These are phyloP conservation scores for Leguminivora glycinivorella DNA, from an alignment of 1,140 invertebrate species.

Conservation along the genomic window DNA sequence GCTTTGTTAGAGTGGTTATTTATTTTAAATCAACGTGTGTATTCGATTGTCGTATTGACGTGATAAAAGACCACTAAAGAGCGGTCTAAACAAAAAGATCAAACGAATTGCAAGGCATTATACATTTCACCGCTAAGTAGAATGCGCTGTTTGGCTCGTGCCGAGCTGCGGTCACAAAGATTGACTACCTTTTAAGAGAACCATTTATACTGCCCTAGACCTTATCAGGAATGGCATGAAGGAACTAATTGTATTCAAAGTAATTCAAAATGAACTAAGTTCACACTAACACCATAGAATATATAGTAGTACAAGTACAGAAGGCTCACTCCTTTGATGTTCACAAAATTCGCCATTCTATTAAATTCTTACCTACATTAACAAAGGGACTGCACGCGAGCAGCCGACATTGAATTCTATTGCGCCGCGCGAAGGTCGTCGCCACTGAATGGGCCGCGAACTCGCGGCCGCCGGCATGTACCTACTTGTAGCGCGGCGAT, in stretches of 20 bases:
- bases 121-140: conserved; percentile 73
- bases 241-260: conserved; percentile 21
- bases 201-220: conserved; percentile 45
- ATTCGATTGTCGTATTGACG: not conserved
- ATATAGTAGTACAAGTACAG: too few species aligned
- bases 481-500: too few species aligned
- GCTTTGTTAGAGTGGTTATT: not conserved
- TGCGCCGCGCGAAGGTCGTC: too few species aligned
- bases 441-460: too few species aligned
- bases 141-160: conserved; percentile 60
- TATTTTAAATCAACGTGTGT: not conserved
- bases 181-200: conserved; percentile 67
- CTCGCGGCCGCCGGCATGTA: too few species aligned
- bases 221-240: conserved; percentile 44
- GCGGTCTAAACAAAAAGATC: conserved; percentile 27
- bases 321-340: too few species aligned
- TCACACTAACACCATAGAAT: not conserved
- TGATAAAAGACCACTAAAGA: conserved; percentile 24
- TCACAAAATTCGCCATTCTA: too few species aligned
- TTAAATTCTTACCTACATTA: too few species aligned
- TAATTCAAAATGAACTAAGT: conserved; percentile 3
- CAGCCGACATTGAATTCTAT: too few species aligned
- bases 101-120: conserved; percentile 49
- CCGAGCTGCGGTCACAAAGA: conserved; percentile 47
- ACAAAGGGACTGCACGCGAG: too few species aligned